These are phyloP conservation scores for Asbolus verrucosus DNA, from an alignment of 1,140 invertebrate species.

Conservation along the genomic window DNA sequence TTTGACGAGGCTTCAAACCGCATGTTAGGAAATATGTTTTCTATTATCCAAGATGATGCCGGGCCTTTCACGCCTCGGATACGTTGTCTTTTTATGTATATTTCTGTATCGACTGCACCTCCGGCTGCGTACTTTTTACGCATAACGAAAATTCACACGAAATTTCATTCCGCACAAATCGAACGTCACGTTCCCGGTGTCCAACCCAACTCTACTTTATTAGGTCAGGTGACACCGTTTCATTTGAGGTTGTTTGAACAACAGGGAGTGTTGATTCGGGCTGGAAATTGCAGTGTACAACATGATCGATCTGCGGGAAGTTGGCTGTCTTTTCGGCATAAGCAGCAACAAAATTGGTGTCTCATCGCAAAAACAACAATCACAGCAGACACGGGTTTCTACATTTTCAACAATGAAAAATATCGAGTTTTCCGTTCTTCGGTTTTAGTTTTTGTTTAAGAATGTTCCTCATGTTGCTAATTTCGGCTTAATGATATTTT, in stretches of 20 bases:
- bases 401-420: too few species aligned
- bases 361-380: too few species aligned
- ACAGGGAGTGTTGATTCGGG: background rate
- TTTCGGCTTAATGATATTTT: too few species aligned
- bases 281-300: slow-evolving; percentile 13
- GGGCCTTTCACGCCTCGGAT: slow-evolving; percentile 7
- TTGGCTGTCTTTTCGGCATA: too few species aligned
- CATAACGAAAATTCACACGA: slow-evolving; percentile 1
- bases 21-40: slow-evolving; percentile 37
- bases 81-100: slow-evolving; percentile 31
- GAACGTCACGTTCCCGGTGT: slow-evolving; percentile 21
- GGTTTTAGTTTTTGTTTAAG: too few species aligned
- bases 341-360: too few species aligned
- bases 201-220: slow-evolving; percentile 35
- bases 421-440: too few species aligned
- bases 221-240: slow-evolving; percentile 34
- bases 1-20: slow-evolving; percentile 25
- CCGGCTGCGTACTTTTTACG: background rate
- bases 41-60: slow-evolving; percentile 24
- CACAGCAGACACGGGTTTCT: too few species aligned
- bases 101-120: slow-evolving; percentile 15
- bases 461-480: too few species aligned
- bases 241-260: slow-evolving; percentile 27
- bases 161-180: slow-evolving; percentile 21
- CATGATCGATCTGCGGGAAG: too few species aligned